Percentiles rank a stretch among this genome's conserved stretches.
These are phyloP conservation scores for Drosophila suboccidentalis DNA, from an alignment of 2,888 invertebrate genomes.

Conservation along the genomic window DNA sequence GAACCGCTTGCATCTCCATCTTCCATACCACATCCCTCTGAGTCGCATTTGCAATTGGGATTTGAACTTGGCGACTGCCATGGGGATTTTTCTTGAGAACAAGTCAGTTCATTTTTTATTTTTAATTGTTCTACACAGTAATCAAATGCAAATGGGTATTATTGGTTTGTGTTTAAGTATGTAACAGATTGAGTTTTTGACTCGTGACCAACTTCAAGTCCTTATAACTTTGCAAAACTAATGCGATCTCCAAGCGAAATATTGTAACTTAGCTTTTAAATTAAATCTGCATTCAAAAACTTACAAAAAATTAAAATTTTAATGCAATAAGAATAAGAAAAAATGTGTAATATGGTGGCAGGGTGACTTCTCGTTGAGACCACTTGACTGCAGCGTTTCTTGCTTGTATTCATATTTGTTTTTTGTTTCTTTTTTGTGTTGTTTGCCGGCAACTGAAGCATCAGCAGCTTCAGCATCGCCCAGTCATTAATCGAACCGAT, in stretches of 20 bases:
- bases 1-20: background rate
- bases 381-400: background rate
- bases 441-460: conserved; percentile 34
- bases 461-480: conserved; percentile 13
- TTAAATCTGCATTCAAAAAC: too few species aligned
- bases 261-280: too few species aligned
- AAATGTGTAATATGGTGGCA: too few species aligned
- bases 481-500: conserved; percentile 49
- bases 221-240: too few species aligned
- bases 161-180: background rate
- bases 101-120: conserved; percentile 7
- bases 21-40: background rate
- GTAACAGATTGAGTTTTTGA: too few species aligned
- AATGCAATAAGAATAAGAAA: too few species aligned
- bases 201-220: too few species aligned
- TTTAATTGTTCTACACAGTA: background rate
- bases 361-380: background rate
- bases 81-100: conserved; percentile 30
- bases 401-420: conserved; percentile 9
- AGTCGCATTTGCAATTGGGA: background rate
- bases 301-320: too few species aligned
- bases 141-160: background rate
- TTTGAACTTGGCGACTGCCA: conserved; percentile 3
- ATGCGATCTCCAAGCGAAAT: too few species aligned
- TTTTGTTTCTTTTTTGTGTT: conserved; percentile 8